phyloP scores from a whole-genome alignment of 2,888 invertebrate genomes.

The Oscheius sp. region DNA sequence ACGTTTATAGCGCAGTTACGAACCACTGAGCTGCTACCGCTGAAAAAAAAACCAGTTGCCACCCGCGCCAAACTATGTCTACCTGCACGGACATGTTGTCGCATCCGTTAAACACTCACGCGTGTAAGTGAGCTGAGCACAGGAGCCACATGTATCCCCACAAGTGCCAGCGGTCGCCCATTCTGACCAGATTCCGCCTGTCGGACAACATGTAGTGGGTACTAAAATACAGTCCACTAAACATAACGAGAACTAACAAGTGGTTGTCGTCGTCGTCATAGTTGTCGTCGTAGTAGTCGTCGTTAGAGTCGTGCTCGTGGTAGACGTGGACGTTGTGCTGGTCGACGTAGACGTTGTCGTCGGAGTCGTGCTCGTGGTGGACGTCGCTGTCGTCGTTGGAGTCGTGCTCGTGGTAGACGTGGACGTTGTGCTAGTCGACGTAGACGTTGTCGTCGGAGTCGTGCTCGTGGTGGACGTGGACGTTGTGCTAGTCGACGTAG shows the following conservation, averaged over 20 bases:
- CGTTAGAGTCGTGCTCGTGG: neutral
- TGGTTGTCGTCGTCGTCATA: neutral
- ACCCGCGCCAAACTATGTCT: no score
- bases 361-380: neutral
- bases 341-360: neutral
- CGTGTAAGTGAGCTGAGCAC: conserved; percentile 29
- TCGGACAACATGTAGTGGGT: conserved; percentile 6
- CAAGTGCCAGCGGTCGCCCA: conserved; percentile 19
- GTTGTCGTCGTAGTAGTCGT: conserved; percentile 5
- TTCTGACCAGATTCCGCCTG: conserved; percentile 32
- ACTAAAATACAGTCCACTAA: neutral
- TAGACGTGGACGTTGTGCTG: neutral
- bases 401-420: neutral
- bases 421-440: neutral
- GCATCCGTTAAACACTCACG: conserved; percentile 29
- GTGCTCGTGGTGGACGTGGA: conserved; percentile 1
- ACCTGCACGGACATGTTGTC: conserved; percentile 37
- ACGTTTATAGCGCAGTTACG: neutral
- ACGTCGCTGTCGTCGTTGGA: neutral
- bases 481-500: neutral
- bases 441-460: neutral
- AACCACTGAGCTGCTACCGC: no score
- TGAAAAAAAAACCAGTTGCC: no score
- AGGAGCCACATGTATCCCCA: conserved; percentile 39
- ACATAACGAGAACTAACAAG: neutral